Evolutionary conservation across 2,113 vertebrate species (phyloP).

Genomic region (Eptesicus fuscus): DNA sequence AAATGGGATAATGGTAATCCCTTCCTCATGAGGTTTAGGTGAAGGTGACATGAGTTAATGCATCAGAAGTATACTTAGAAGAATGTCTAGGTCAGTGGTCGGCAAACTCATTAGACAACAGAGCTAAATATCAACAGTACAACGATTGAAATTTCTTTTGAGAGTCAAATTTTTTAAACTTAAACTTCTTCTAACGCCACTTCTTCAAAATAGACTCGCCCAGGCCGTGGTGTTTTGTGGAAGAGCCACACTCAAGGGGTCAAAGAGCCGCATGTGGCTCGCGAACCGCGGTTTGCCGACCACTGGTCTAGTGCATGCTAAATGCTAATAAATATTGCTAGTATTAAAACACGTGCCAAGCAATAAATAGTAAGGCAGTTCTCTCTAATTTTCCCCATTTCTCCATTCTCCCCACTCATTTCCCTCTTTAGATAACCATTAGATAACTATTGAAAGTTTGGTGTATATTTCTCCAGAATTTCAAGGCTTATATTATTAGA

Average conservation of each 20-base stretch:
- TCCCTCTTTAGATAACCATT: not conserved
- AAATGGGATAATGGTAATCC: not conserved
- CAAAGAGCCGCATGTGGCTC: too few species aligned
- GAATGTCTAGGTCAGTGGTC: not conserved
- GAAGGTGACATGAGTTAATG: not conserved
- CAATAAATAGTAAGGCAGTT: not conserved
- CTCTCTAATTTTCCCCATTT: not conserved
- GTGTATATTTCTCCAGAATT: not conserved
- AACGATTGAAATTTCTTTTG: too few species aligned
- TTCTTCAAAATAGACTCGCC: too few species aligned
- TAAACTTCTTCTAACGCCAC: too few species aligned
- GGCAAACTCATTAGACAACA: too few species aligned
- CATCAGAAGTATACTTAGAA: not conserved
- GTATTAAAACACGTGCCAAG: not conserved
- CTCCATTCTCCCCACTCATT: not conserved
- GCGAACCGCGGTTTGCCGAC: too few species aligned
- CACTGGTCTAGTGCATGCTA: not conserved
- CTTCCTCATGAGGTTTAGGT: not conserved
- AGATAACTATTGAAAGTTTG: not conserved
- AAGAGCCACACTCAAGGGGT: too few species aligned
- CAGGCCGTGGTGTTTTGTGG: too few species aligned
- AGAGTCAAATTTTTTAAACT: too few species aligned
- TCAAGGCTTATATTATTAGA: conserved; percentile 4
- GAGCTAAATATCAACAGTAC: too few species aligned
- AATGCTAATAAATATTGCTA: not conserved